These are phyloP conservation scores for Phocides pigmalion DNA, from an alignment of 1,140 invertebrate genomes.

Conservation along the genomic window DNA sequence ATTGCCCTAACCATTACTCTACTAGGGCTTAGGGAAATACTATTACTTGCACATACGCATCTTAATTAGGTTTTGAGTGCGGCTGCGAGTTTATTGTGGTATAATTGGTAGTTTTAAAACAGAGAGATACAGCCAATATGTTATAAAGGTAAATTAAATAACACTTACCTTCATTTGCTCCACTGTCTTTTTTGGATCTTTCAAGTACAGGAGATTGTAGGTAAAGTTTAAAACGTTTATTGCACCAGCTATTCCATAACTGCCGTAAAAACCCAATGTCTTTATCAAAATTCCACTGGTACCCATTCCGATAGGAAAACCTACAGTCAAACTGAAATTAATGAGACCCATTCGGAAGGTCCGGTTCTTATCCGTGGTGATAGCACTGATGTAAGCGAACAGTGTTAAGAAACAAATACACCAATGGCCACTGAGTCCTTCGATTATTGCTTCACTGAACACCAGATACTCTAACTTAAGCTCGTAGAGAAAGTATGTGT, in stretches of 20 bases:
- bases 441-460: conserved; percentile 75
- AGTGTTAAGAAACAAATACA: conserved; percentile 80
- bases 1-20: no score
- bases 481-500: conserved; percentile 79
- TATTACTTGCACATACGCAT: no score
- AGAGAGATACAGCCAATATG: no score
- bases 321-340: conserved; percentile 80
- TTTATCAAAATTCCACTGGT: conserved; percentile 72
- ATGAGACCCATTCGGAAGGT: conserved; percentile 84
- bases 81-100: no score
- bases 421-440: conserved; percentile 54
- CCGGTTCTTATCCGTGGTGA: conserved; percentile 81
- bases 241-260: conserved; percentile 55
- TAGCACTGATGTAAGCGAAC: conserved; percentile 84
- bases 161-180: conserved; percentile 85
- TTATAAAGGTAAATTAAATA: conserved; percentile 77
- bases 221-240: conserved; percentile 64
- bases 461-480: conserved; percentile 77
- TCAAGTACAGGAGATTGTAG: conserved; percentile 61
- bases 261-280: conserved; percentile 71
- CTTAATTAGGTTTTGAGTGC: no score
- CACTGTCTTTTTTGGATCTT: conserved; percentile 85
- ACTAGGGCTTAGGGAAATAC: no score
- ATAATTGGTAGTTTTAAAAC: no score
- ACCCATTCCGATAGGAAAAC: conserved; percentile 77